phyloP scores from a whole-genome alignment of 2,888 invertebrate species.

The Drosophila crucigera region DNA sequence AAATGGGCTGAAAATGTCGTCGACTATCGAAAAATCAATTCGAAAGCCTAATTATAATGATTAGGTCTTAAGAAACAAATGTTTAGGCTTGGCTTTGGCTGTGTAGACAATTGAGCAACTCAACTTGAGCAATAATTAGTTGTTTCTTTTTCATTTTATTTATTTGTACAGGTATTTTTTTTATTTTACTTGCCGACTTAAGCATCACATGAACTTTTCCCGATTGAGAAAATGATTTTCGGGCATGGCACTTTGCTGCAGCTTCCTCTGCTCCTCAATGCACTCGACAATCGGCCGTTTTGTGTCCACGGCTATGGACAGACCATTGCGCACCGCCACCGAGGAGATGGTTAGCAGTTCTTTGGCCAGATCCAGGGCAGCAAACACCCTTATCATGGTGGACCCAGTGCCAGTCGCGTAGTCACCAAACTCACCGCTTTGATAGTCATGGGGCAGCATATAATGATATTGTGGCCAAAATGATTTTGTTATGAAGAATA shows the following conservation, averaged over 20 bases:
- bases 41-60: constrained; percentile 47
- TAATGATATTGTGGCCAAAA: constrained; percentile 94
- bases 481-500: constrained; percentile 91
- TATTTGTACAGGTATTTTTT: constrained; percentile 23
- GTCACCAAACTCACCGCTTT: constrained; percentile 92
- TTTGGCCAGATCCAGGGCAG: constrained; percentile 89
- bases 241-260: constrained; percentile 84
- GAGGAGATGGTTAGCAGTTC: constrained; percentile 89
- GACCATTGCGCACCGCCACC: constrained; percentile 88
- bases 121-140: not conserved
- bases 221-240: constrained; percentile 86
- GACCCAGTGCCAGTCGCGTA: constrained; percentile 89
- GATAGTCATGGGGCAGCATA: constrained; percentile 91
- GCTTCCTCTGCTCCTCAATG: constrained; percentile 86
- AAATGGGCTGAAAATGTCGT: constrained; percentile 26
- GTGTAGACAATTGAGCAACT: not conserved
- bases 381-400: constrained; percentile 89
- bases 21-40: constrained; percentile 20
- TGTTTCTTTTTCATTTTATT: constrained; percentile 25
- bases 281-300: constrained; percentile 87
- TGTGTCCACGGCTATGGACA: constrained; percentile 87
- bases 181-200: constrained; percentile 22
- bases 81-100: constrained; percentile 8
- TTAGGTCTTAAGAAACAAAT: constrained; percentile 5
- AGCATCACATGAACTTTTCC: constrained; percentile 82